Base-by-base conservation (phyloP, 2,797 vertebrate species). In the Poliocrania exsul region DNA sequence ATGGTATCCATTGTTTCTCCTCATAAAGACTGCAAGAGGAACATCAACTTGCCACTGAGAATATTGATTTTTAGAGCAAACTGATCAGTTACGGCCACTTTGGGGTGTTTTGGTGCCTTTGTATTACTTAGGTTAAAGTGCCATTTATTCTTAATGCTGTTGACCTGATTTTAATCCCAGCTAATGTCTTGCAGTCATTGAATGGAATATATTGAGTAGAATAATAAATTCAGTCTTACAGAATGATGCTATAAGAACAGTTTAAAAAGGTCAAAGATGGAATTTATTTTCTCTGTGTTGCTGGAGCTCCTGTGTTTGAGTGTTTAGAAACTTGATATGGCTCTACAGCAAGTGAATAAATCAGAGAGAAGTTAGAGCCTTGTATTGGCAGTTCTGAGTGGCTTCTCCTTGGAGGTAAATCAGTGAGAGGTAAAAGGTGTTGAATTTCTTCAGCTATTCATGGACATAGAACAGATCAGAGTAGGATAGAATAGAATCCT, bases 161-260 rank as follows among this genome's bases (percentile, higher is more conserved):
- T 87, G 93, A 95, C 95, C 95, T 70, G 65, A 75, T 96, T 97
- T 96, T 90, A 92, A 95, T 94, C 81, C 79, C 66, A 20, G 54
- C 61, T 86, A 92, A 86, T 60, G 85, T 81, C 88, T 93, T 58
- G 46, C 77, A 84, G 93, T 51, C 82, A 38, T 28, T 64, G 47
- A 86, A 69, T 23, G 60, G 86, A 92, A 87, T 54, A 78, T 62
- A 58, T 70, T 83, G 69, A 37, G 37, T 21, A 75, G 89, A 91
- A 90, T 94, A 97, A 95, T 80, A 79, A 92, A 92, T 91, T 78
- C 65, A n/a, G 79, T 60, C 70, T 78, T 80, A 70, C 54, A 66
- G 88, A 73, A 62, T 15, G 92, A 89, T 58, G 81, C 67, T 85
- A 7, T 50, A 75, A 75, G 74, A 78, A 69, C 42, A 25, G 86